Conservation (phyloP, 2,113 vertebrate species). For the Sorex araneus region DNA sequence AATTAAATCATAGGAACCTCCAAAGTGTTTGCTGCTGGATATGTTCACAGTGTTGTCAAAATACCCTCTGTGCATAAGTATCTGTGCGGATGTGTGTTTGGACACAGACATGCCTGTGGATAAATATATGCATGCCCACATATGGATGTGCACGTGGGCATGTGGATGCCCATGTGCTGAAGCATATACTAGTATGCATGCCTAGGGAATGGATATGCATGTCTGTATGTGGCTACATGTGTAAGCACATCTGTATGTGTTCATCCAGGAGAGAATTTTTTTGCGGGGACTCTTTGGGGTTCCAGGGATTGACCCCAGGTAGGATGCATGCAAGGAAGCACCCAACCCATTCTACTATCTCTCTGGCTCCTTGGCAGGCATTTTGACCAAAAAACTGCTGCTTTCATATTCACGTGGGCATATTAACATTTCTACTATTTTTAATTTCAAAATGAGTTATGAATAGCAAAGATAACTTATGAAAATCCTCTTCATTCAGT, state of each 20-base stretch:
- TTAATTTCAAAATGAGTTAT: neutral
- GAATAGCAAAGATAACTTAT: neutral
- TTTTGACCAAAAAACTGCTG: no score
- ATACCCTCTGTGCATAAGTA: slow-evolving; percentile 70
- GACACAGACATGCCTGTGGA: slow-evolving; percentile 37
- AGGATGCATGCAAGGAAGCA: no score
- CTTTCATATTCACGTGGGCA: neutral
- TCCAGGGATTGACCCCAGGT: no score
- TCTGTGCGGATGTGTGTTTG: slow-evolving; percentile 73
- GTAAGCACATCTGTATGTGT: neutral
- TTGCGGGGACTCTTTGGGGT: no score
- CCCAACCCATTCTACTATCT: no score
- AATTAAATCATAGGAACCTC: slow-evolving; percentile 47
- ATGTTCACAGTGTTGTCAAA: slow-evolving; percentile 79
- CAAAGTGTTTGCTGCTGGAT: slow-evolving; percentile 70
- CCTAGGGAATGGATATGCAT: neutral
- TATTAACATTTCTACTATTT: neutral
- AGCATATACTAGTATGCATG: neutral
- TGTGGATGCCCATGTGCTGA: neutral
- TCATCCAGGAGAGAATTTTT: no score
- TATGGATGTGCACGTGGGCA: slow-evolving; percentile 52
- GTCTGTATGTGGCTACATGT: neutral
- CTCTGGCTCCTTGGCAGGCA: no score
- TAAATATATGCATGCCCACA: slow-evolving; percentile 64
- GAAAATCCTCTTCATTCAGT: neutral